Percentiles rank a stretch among this genome's conserved stretches.
Evolutionary conservation across 2,888 invertebrate species (phyloP).

Genomic region (Callosobruchus maculatus): DNA sequence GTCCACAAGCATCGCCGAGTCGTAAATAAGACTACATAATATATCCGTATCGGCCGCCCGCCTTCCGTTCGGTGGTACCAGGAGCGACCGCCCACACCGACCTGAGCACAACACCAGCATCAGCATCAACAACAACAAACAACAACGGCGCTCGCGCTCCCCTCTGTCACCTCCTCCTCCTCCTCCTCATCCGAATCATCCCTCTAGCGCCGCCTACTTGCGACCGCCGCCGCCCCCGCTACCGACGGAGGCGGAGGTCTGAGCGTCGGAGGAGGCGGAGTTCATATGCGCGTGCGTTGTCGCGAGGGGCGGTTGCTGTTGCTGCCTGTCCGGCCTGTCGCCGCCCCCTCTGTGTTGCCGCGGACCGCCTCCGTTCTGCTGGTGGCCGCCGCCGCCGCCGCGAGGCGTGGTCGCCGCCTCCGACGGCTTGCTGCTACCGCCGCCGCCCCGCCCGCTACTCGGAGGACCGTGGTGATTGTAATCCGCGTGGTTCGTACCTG

Average conservation of each 20-base stretch:
- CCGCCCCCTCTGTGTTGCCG: conserved; percentile 4
- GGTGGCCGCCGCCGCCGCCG: not conserved
- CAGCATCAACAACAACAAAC: not conserved
- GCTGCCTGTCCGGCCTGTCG: conserved; percentile 27
- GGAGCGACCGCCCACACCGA: no score
- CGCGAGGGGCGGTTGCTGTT: conserved; percentile 31
- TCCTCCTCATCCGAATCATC: conserved; percentile 40
- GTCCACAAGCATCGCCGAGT: no score
- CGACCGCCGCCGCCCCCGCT: no score
- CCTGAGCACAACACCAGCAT: no score
- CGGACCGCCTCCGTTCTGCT: not conserved
- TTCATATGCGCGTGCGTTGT: not conserved
- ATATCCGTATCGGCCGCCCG: no score
- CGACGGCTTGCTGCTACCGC: not conserved
- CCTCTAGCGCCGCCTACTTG: conserved; percentile 40
- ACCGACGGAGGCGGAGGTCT: conserved; percentile 27
- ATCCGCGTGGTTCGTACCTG: conserved; percentile 5
- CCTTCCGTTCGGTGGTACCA: no score
- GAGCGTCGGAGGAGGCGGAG: not conserved
- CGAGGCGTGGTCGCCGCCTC: not conserved
- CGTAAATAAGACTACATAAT: no score
- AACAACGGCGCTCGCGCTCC: conserved; percentile 37
- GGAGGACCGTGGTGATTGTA: not conserved
- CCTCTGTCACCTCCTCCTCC: conserved; percentile 40
- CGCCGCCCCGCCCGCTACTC: no score